phyloP scores from a whole-genome alignment of 2,797 vertebrate genomes.

The Tangara arthus region DNA sequence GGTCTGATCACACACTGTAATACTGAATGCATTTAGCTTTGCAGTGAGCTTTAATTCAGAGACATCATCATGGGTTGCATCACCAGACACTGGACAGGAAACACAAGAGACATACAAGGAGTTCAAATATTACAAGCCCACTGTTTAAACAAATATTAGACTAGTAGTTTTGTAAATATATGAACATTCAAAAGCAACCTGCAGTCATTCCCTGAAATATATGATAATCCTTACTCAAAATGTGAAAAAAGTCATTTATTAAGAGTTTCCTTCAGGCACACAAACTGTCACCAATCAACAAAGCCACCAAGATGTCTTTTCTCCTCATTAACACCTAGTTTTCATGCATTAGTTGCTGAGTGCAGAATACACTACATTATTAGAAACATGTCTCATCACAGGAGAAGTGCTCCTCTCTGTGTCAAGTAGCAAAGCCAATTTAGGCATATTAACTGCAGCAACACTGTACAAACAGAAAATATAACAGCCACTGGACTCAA shows the following conservation, averaged over 20 bases:
- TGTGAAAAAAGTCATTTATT: background rate
- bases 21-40: slow-evolving; percentile 85
- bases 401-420: background rate
- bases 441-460: background rate
- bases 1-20: slow-evolving; percentile 87
- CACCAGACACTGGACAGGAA: slow-evolving; percentile 64
- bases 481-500: background rate
- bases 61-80: slow-evolving; percentile 62
- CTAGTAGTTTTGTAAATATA: background rate
- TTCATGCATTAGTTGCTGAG: background rate
- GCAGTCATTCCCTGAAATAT: background rate
- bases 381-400: background rate
- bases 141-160: background rate
- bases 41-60: slow-evolving; percentile 85
- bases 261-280: background rate
- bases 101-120: background rate
- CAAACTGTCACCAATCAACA: background rate
- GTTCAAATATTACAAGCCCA: background rate
- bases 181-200: background rate
- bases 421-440: background rate
- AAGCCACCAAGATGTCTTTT: background rate
- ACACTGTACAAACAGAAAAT: background rate
- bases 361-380: background rate
- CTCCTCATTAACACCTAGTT: background rate
- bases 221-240: background rate